These are phyloP conservation scores for Oryzias celebensis DNA, from an alignment of 2,113 vertebrate genomes.

Conservation along the genomic window DNA sequence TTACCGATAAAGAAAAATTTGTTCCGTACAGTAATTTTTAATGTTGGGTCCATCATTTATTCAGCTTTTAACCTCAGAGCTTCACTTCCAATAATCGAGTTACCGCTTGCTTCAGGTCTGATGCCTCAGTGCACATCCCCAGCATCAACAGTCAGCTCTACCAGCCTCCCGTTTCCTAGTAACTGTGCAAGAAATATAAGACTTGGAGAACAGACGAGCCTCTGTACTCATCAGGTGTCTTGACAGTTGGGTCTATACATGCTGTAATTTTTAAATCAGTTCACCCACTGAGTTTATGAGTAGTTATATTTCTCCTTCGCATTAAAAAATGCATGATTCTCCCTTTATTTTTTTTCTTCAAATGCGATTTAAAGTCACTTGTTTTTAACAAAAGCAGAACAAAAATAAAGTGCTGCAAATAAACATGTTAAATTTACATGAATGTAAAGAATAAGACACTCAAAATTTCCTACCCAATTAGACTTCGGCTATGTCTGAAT, in stretches of 20 bases:
- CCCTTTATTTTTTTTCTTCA: too few species aligned
- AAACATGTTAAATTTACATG: too few species aligned
- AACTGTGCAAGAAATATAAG: slow-evolving; percentile 48
- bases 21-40: background rate
- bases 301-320: slow-evolving; percentile 3
- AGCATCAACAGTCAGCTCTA: slow-evolving; percentile 19
- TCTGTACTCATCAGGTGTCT: slow-evolving; percentile 21
- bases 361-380: too few species aligned
- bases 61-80: slow-evolving; percentile 32
- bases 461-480: too few species aligned
- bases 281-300: background rate
- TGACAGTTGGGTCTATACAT: slow-evolving; percentile 23
- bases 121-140: slow-evolving; percentile 31
- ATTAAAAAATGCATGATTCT: too few species aligned
- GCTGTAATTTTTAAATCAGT: slow-evolving; percentile 34
- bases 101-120: slow-evolving; percentile 7
- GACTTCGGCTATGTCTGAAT: too few species aligned
- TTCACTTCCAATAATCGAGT: slow-evolving; percentile 20
- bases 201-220: slow-evolving; percentile 17
- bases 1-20: slow-evolving; percentile 1
- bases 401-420: too few species aligned
- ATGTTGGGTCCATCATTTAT: slow-evolving; percentile 21
- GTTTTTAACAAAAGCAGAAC: too few species aligned
- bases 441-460: too few species aligned
- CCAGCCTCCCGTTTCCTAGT: slow-evolving; percentile 70